Base-by-base conservation (phyloP, 2,888 invertebrate species). In the Agrotis clavis region DNA sequence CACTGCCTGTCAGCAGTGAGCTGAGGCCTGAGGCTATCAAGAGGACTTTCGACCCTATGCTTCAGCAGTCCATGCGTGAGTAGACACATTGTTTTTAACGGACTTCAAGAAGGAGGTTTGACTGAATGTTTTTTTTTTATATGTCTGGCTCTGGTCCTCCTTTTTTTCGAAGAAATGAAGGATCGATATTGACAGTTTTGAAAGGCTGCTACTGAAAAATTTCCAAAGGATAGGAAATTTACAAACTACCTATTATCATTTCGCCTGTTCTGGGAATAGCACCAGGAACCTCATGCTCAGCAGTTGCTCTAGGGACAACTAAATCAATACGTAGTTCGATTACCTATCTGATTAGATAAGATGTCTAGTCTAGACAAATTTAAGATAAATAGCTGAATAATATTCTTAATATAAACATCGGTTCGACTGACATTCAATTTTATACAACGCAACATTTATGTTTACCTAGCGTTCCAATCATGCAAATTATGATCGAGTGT, bases 21-120 rank as follows among this genome's bases (percentile, higher is more conserved):
- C 83, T 96, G 16, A 89, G 96, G 6, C 92, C 94, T 0, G 95
- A 96, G 61, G 91, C 93, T 0, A 92, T 92, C 59, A 96, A 96
- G 90, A 92, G 96, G 81, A 88, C 88, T 41, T 94, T 90, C 84
- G 96, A 96, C 67, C 96, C 96, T 4, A 94, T 96, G 94, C 82
- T 96, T 72, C 95, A 96, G 89, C 95, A 96, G 89, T 94, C 93
- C 6, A 91, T 96, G 50, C 86, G 96, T 96, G 77, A 93, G 94
- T 90, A 64, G 1, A 3, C 11, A 5, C 13, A 41, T 21, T 53
- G 13, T 48, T 13, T 16, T 7, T 35, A 35, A 35, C 7, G 7
- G 35, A 35, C 35, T 35, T 35, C 7, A 35, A 7, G 6, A 35
- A 35, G 1, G 35, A 35, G 35, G 35, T 35, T 35, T 35, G 35